phyloP scores from a whole-genome alignment of 2,113 vertebrate species.

The Mustelus asterias region DNA sequence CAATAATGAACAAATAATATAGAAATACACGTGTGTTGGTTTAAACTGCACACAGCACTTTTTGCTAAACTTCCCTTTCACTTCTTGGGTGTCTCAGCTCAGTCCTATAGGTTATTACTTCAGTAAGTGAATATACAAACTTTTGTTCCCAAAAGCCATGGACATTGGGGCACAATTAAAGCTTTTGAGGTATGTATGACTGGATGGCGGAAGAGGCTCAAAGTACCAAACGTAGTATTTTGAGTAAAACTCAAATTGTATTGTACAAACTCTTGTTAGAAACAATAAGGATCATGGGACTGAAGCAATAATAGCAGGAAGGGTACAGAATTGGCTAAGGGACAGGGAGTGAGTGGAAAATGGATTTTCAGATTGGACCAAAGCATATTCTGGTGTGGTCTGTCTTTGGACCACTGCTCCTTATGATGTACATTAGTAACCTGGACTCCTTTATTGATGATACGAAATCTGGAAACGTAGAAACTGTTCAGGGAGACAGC shows the following conservation, averaged over 20 bases:
- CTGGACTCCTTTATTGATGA: background rate
- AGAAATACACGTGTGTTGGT: background rate
- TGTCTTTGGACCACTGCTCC: too few relatives aligned
- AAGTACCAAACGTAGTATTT: background rate
- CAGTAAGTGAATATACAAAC: background rate
- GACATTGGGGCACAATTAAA: background rate
- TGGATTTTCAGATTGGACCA: background rate
- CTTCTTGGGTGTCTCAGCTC: background rate
- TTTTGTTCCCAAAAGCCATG: background rate
- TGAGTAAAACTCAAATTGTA: background rate
- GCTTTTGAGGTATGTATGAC: background rate
- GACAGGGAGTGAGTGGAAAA: background rate
- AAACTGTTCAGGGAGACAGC: background rate
- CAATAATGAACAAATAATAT: background rate
- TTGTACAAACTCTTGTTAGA: background rate
- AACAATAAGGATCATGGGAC: background rate
- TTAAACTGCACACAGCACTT: background rate
- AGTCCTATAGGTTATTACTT: background rate
- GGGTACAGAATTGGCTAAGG: background rate
- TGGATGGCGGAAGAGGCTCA: background rate
- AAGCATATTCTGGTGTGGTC: background rate
- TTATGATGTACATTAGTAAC: background rate
- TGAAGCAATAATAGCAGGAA: background rate
- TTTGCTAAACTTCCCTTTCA: background rate
- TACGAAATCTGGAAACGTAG: too few relatives aligned